Evolutionary conservation across 2,888 invertebrate genomes (phyloP).

Genomic region (Resseliella maxima): DNA sequence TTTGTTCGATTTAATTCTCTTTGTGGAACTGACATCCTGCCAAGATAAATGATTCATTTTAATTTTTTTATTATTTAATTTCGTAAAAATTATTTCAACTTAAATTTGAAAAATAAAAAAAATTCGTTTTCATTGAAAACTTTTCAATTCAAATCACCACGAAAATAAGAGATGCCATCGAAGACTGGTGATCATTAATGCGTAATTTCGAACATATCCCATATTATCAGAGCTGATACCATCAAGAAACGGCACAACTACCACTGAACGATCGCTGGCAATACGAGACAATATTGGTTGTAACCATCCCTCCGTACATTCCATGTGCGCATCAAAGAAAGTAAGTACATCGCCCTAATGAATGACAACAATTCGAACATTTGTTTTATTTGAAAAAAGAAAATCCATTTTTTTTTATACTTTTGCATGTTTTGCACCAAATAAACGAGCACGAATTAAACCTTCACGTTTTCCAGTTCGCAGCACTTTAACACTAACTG

Average conservation of each 20-base stretch:
- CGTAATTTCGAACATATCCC: not conserved
- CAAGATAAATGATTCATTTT: not conserved
- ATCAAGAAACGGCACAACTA: not conserved
- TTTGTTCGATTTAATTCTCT: constrained; percentile 89
- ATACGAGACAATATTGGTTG: constrained; percentile 30
- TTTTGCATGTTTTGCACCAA: constrained; percentile 11
- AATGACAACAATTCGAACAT: not conserved
- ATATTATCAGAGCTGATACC: not conserved
- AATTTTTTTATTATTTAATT: too few species aligned
- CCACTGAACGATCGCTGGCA: constrained; percentile 36
- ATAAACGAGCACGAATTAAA: constrained; percentile 18
- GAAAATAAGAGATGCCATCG: not conserved
- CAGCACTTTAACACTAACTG: not conserved
- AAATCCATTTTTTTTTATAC: not conserved
- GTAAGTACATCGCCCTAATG: constrained; percentile 57
- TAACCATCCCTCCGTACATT: not conserved
- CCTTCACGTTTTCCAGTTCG: constrained; percentile 10
- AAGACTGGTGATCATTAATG: not conserved
- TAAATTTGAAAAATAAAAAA: too few species aligned
- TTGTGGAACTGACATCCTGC: constrained; percentile 80
- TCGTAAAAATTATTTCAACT: not conserved
- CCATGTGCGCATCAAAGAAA: constrained; percentile 6
- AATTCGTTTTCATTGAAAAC: too few species aligned
- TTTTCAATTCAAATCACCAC: not conserved
- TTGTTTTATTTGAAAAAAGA: not conserved